phyloP scores from a whole-genome alignment of 2,888 invertebrate genomes.

The Abrostola triplasia region DNA sequence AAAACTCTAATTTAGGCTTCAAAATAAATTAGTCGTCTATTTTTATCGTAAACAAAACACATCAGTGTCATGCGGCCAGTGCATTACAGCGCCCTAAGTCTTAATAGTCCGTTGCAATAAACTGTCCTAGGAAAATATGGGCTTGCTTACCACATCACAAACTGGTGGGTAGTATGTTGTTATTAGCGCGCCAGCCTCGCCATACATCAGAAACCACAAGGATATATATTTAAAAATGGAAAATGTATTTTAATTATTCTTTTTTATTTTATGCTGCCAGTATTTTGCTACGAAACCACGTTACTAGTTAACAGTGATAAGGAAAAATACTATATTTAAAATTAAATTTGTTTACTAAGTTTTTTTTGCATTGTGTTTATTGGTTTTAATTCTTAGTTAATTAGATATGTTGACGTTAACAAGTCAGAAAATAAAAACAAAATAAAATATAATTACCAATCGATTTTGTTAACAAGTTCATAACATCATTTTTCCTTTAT shows the following conservation, averaged over 20 bases:
- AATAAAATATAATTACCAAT: too few species aligned
- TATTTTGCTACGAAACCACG: background rate
- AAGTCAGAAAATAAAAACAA: too few species aligned
- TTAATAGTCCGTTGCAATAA: background rate
- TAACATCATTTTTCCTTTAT: too few species aligned
- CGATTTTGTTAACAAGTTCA: too few species aligned
- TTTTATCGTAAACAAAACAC: background rate
- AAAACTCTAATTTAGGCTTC: too few species aligned
- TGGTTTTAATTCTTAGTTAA: too few species aligned
- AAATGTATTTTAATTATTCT: background rate
- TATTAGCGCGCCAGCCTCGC: background rate
- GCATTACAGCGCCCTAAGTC: background rate
- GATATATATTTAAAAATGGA: background rate
- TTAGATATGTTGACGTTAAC: too few species aligned
- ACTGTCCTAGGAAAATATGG: conserved; percentile 5
- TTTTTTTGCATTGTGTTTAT: too few species aligned
- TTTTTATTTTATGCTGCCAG: background rate
- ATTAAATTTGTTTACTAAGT: too few species aligned
- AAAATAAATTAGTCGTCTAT: too few species aligned
- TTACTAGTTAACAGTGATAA: too few species aligned
- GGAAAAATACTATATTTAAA: too few species aligned
- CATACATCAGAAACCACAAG: background rate
- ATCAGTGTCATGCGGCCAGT: background rate
- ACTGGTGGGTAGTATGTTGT: background rate
- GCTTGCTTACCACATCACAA: conserved; percentile 1